Evolutionary conservation across 2,113 vertebrate genomes (phyloP).

Genomic region (Tetraodon nigroviridis): DNA sequence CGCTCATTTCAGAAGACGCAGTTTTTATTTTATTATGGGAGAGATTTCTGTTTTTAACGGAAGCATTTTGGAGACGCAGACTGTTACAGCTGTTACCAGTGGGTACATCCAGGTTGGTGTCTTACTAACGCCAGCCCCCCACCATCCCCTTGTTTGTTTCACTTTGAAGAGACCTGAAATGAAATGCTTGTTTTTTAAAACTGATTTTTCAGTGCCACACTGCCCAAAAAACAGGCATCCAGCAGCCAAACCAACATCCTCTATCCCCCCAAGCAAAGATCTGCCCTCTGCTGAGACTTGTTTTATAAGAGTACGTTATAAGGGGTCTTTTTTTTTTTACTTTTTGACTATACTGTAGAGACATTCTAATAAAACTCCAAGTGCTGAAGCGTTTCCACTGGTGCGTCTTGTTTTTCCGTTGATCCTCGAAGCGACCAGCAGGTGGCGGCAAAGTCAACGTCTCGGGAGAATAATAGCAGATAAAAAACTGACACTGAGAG

Average conservation of each 20-base stretch:
- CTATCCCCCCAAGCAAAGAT: constrained; percentile 10
- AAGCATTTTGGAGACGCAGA: constrained; percentile 42
- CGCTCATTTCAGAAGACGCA: constrained; percentile 8
- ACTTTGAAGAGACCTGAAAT: neutral
- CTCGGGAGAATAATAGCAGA: neutral
- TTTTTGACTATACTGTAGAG: constrained; percentile 59
- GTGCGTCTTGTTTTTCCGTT: constrained; percentile 16
- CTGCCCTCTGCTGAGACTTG: constrained; percentile 28
- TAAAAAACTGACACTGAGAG: neutral
- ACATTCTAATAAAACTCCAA: constrained; percentile 60
- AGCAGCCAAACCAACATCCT: constrained; percentile 17
- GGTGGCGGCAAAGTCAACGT: constrained; percentile 58
- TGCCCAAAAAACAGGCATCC: neutral
- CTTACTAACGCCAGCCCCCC: neutral
- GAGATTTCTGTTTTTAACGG: constrained; percentile 28
- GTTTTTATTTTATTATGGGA: constrained; percentile 18
- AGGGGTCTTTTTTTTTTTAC: constrained; percentile 37
- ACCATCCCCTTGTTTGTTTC: no score
- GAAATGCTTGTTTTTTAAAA: constrained; percentile 1
- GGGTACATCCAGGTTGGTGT: constrained; percentile 16
- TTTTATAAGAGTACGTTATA: constrained; percentile 60
- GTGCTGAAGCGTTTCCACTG: constrained; percentile 42
- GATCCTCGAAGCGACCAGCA: constrained; percentile 36
- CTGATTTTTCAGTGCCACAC: no score
- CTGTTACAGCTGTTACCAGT: constrained; percentile 49